Conservation (phyloP, 2,113 vertebrate genomes). For the Actinemys pallida region DNA sequence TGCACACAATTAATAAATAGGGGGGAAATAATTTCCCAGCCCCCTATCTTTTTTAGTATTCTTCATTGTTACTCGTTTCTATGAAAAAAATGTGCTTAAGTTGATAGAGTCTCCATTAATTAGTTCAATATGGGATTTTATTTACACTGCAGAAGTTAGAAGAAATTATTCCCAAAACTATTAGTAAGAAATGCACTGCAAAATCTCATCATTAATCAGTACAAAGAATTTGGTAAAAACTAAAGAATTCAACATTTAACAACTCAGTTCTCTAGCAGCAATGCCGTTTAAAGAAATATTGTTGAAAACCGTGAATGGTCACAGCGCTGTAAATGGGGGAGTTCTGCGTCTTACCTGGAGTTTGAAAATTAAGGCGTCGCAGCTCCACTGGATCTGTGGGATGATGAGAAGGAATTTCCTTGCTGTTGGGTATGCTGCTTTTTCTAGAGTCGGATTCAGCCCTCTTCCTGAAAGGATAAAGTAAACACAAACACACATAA, state of each 20-base stretch:
- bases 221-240: background rate
- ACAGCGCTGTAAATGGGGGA: background rate
- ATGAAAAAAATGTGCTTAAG: background rate
- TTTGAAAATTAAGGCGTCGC: constrained; percentile 98
- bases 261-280: background rate
- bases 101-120: background rate
- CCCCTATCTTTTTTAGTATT: background rate
- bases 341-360: constrained; percentile 87
- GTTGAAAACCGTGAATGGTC: background rate
- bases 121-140: background rate
- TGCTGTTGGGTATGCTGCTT: constrained; percentile 96
- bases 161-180: background rate
- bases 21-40: background rate
- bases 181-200: background rate
- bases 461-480: constrained; percentile 87
- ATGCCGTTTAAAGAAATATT: background rate
- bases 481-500: background rate
- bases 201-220: background rate
- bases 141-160: background rate
- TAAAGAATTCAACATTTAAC: background rate
- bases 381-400: constrained; percentile 97
- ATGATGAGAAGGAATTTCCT: constrained; percentile 94
- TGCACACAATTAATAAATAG: background rate
- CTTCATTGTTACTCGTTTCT: background rate
- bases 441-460: constrained; percentile 97